Base-by-base conservation (phyloP, 1,140 invertebrate species). In the Diorhabda carinulata region DNA sequence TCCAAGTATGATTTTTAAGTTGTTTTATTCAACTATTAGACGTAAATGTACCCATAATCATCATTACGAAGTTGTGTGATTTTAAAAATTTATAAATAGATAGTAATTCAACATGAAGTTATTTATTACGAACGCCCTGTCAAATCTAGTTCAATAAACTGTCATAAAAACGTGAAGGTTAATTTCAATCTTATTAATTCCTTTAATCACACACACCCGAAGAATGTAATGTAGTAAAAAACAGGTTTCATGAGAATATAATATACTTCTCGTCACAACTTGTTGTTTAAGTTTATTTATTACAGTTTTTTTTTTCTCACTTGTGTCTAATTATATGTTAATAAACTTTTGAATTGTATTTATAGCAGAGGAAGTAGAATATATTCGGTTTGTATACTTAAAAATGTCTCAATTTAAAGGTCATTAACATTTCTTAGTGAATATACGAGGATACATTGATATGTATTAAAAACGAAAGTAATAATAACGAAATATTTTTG, bases 131-230 rank as follows among this genome's bases (percentile, higher is more conserved):
- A 44, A 62, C 43, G 61, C 44, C 41, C 43, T 43, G 44, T 62
- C 61, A 8, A 2, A 62, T 62, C 25, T 62, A 10, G 61, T 62
- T 62, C 61, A 62, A 62, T 10, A 62, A 62, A 62, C 61, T 62
- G 61, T 44, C 43, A 62, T 62, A 62, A 62, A 62, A 62, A 62
- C 25, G 41, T n/a, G 58, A 62, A 62, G 61, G 61, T 47, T 62
- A 10, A 43, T 62, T 43, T 62, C 61, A 44, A 43, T 52, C 47
- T 52, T 52, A 52, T 52, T 52, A 52, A 52, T 52, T 8, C n/a
- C 47, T 52, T 52, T 52, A 52, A 52, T 52, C n/a, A 52, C 47
- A 41, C 6, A 61, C 42, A 61, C n/a, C 59, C 8, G 4, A 61
- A 40, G 42, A 61, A 41, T 61, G 25, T 61, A 8, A 61, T 41